A percentile compares a stretch with the other conserved stretches of the same genome.
These are phyloP conservation scores for Charina bottae DNA, from an alignment of 2,113 vertebrate genomes.

Conservation along the genomic window DNA sequence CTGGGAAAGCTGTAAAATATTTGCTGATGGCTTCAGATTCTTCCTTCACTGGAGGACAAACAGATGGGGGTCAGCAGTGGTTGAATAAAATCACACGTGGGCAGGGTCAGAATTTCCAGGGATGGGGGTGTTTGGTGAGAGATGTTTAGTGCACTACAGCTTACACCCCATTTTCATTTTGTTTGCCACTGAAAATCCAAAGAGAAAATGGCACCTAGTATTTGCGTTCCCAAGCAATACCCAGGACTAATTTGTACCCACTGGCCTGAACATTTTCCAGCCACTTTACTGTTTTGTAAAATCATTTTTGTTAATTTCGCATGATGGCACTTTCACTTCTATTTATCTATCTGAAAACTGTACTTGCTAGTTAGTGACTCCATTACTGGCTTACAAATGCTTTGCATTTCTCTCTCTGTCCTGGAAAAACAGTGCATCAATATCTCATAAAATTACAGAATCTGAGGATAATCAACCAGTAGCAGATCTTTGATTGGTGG, in stretches of 20 bases:
- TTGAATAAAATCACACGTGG: neutral
- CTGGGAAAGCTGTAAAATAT: neutral
- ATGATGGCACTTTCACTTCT: neutral
- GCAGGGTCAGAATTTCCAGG: too few relatives aligned
- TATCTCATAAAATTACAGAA: neutral
- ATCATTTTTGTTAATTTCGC: neutral
- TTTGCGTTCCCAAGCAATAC: too few relatives aligned
- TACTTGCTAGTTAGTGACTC: too few relatives aligned
- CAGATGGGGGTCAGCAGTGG: neutral
- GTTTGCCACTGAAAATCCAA: neutral
- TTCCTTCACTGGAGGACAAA: neutral
- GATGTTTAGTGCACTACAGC: too few relatives aligned
- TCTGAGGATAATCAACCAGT: neutral
- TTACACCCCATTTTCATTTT: too few relatives aligned
- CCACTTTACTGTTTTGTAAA: neutral
- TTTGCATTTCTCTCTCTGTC: neutral
- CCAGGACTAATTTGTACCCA: neutral
- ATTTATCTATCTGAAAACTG: neutral
- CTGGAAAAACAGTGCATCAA: neutral
- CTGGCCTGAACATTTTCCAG: neutral
- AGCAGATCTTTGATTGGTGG: neutral
- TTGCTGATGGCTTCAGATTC: neutral
- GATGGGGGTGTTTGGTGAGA: too few relatives aligned
- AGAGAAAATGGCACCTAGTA: too few relatives aligned
- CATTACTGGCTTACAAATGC: too few relatives aligned